Evolutionary conservation across 23 tunicate genomes (phyloP).

Genomic region (Clavelina lepadiformis): DNA sequence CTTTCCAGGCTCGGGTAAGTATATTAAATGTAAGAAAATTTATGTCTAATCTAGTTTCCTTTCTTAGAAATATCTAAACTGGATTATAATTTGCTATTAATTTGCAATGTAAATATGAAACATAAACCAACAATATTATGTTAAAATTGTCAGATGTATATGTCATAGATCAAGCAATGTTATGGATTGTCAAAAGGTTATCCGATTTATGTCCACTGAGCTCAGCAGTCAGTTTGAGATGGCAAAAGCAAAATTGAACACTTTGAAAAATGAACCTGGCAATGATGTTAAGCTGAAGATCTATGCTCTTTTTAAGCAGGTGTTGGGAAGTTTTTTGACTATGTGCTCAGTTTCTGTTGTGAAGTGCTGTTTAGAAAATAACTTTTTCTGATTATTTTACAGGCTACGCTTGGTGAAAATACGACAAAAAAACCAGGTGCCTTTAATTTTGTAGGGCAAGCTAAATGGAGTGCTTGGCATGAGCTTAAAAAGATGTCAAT

Average conservation of each 20-base stretch:
- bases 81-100: too few species aligned
- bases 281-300: slow-evolving; percentile 81
- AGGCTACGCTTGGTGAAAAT: slow-evolving; percentile 87
- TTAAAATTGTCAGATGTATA: too few species aligned
- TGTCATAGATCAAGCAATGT: too few species aligned
- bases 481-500: slow-evolving; percentile 56
- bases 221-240: slow-evolving; percentile 60
- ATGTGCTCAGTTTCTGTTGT: background rate
- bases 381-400: too few species aligned
- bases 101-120: too few species aligned
- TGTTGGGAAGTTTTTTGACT: background rate
- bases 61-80: too few species aligned
- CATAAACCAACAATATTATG: too few species aligned
- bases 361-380: background rate
- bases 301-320: slow-evolving; percentile 91
- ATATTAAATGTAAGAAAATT: too few species aligned
- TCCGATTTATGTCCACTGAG: slow-evolving; percentile 22
- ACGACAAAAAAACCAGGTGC: slow-evolving; percentile 78
- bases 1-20: too few species aligned
- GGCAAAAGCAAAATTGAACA: slow-evolving; percentile 61
- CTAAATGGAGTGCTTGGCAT: slow-evolving; percentile 90
- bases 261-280: slow-evolving; percentile 70
- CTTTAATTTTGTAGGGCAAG: slow-evolving; percentile 90
- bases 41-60: too few species aligned
- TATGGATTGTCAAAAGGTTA: too few species aligned